Evolutionary conservation across 2,113 vertebrate species (phyloP).

Genomic region (Hepsetus odoe): DNA sequence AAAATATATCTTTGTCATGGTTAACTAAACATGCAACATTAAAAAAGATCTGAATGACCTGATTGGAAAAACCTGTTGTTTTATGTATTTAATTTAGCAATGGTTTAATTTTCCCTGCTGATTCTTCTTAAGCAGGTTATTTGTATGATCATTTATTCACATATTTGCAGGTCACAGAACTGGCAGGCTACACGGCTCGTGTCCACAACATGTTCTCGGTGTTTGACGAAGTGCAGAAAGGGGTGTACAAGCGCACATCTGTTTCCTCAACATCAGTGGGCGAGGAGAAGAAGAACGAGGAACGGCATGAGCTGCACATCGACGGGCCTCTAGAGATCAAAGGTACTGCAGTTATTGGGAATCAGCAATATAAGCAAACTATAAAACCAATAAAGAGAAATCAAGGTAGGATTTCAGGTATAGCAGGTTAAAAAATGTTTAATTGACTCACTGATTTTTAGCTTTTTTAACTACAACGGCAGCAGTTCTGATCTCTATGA

Average conservation of each 20-base stretch:
- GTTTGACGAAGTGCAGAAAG: constrained; percentile 93
- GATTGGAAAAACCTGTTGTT: too few species aligned
- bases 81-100: too few species aligned
- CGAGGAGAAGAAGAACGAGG: constrained; percentile 69
- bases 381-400: too few species aligned
- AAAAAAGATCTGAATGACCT: too few species aligned
- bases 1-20: background rate
- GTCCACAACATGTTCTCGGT: constrained; percentile 96
- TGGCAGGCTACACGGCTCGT: constrained; percentile 94
- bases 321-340: constrained; percentile 87
- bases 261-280: constrained; percentile 67
- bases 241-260: constrained; percentile 88
- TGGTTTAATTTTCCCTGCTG: background rate
- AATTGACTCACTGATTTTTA: too few species aligned
- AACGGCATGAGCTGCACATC: constrained; percentile 75
- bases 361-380: background rate
- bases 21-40: too few species aligned
- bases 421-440: too few species aligned
- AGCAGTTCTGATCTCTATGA: too few species aligned
- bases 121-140: too few species aligned
- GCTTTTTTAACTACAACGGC: too few species aligned
- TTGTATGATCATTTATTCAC: too few species aligned
- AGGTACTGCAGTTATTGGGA: constrained; percentile 73
- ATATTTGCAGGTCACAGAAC: constrained; percentile 90
- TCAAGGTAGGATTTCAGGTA: too few species aligned